Conservation (phyloP, 2,113 vertebrate species). For the Dermatemys mawii region DNA sequence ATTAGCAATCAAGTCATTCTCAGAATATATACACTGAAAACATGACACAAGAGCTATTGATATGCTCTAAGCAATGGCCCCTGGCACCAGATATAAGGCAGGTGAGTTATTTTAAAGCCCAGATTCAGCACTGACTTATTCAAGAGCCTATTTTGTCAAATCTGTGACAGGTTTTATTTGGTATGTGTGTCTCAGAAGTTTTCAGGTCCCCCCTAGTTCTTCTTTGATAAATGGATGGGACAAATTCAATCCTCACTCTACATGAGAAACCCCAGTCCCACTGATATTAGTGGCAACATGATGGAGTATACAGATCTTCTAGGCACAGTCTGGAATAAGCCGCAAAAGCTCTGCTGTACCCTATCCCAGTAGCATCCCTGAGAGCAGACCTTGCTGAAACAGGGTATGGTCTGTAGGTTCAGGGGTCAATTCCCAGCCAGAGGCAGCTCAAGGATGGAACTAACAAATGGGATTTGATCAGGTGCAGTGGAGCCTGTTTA, state of each 20-base stretch:
- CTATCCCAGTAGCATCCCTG: background rate
- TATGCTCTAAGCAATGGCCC: background rate
- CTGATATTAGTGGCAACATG: background rate
- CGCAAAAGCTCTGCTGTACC: background rate
- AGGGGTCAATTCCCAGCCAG: background rate
- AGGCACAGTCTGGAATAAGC: background rate
- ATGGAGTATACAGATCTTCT: background rate
- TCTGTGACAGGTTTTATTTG: background rate
- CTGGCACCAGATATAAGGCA: background rate
- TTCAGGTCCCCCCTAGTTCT: background rate
- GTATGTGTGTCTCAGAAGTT: background rate
- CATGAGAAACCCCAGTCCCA: background rate
- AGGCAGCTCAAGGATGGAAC: background rate
- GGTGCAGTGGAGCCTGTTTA: background rate
- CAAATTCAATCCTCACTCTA: background rate
- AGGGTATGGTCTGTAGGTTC: background rate
- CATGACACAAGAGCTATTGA: background rate
- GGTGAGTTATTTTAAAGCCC: background rate
- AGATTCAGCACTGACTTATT: background rate
- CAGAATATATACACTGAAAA: background rate
- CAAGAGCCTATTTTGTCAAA: background rate
- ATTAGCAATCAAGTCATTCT: constrained; percentile 21
- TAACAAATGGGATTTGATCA: background rate
- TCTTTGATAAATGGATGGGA: background rate
- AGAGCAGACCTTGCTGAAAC: background rate